Evolutionary conservation across 2,113 vertebrate genomes (phyloP), one percentile per base, ranked within the genome.

Genomic region (Chloropsis cyanopogon): DNA sequence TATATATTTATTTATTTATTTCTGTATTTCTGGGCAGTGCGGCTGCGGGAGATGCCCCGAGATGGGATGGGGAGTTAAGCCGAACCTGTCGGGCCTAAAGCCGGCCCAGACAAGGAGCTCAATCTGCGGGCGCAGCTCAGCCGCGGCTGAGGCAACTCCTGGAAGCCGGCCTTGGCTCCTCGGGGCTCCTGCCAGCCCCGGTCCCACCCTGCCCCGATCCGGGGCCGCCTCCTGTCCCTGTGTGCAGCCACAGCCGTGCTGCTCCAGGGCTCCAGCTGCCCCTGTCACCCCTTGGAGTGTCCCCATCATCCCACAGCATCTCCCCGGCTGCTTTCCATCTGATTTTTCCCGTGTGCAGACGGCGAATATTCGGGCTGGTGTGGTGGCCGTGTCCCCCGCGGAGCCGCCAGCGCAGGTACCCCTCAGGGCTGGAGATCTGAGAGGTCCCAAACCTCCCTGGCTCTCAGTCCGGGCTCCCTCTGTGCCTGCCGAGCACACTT

Each of bases 1-100:
- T 52, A 2, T 22, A 7, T 37, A 37, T 60, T 24, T 31, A 21
- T 41, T 3, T 16, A 25, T 61, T 6, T 44, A 4, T 50, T 37
- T 41, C 11, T 59, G 4, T 31, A 31, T 71, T 16, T 37, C 2
- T 12, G 94, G 94, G 39, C 79, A 19, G 78, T 1, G 79, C 77
- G 80, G 93, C 86, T 37, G 86, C 42, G 21, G 54, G 35, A 83
- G 72, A 47, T 47, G 37, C 10, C 82, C 94, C 6, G 31, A 54
- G 93, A 96, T 83, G 94, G 68, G 93, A 96, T 83, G 94, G 68
- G 57, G 71, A 93, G 91, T 83, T 83, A 86, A 88, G 83, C 19
- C 19, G 71, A 95, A 90, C 89, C 86, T 86, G 94, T 88, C 31
- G 7, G 12, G 11, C 91, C 49, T 6, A 26, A 6, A 1, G 91